Evolutionary conservation across 2,113 vertebrate genomes (phyloP).

Genomic region (Anolis sagrei): DNA sequence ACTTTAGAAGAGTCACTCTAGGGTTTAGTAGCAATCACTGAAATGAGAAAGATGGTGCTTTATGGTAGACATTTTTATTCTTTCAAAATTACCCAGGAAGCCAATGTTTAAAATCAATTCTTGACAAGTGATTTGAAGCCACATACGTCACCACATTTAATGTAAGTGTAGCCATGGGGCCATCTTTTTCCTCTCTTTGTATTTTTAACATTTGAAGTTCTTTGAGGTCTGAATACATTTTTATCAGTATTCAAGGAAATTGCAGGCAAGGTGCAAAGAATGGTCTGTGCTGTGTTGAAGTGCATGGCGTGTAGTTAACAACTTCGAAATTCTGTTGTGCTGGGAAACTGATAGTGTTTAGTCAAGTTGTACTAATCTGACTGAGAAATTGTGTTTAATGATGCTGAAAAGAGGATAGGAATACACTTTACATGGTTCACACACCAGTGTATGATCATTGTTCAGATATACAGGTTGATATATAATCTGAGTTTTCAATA

Average conservation of each 20-base stretch:
- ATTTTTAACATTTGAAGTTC: slow-evolving; percentile 54
- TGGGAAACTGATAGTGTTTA: slow-evolving; percentile 41
- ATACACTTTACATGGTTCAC: slow-evolving; percentile 30
- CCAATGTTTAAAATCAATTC: neutral
- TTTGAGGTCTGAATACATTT: slow-evolving; percentile 48
- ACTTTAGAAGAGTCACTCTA: neutral
- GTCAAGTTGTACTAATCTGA: neutral
- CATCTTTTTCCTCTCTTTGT: neutral
- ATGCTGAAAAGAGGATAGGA: slow-evolving; percentile 9
- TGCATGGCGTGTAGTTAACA: slow-evolving; percentile 37
- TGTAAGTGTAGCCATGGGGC: neutral
- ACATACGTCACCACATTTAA: neutral
- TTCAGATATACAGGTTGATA: slow-evolving; percentile 28
- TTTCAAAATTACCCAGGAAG: neutral
- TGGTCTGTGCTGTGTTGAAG: slow-evolving; percentile 49
- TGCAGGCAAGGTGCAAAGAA: slow-evolving; percentile 54
- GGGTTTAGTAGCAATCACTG: neutral
- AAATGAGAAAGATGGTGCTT: neutral
- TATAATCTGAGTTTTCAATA: neutral
- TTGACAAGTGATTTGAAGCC: neutral
- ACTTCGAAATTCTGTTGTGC: slow-evolving; percentile 30
- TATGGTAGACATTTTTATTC: neutral
- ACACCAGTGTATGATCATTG: neutral
- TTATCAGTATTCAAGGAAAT: slow-evolving; percentile 64
- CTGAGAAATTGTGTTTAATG: slow-evolving; percentile 10